A percentile compares a stretch with the other conserved stretches of the same genome.
phyloP scores from a whole-genome alignment of 2,797 vertebrate genomes.

The Selene dorsalis region DNA sequence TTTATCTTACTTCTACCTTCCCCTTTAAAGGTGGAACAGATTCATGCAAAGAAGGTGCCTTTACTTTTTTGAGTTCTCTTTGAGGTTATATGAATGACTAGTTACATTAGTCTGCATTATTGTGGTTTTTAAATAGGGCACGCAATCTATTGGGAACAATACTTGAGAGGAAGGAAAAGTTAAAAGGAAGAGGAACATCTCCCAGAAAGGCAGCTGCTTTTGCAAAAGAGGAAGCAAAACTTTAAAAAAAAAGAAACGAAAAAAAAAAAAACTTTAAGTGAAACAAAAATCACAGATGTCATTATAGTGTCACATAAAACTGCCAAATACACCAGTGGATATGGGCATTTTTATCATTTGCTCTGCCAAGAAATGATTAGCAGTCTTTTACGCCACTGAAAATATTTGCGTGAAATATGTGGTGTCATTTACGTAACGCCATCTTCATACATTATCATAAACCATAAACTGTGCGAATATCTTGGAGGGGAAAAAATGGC shows the following conservation, averaged over 20 bases:
- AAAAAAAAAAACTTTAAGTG: constrained; percentile 32
- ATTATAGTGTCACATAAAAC: constrained; percentile 55
- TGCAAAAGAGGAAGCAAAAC: constrained; percentile 38
- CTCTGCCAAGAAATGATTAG: constrained; percentile 57
- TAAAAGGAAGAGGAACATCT: constrained; percentile 59
- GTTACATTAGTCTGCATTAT: constrained; percentile 66
- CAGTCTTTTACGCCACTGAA: constrained; percentile 49
- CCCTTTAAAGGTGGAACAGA: constrained; percentile 40
- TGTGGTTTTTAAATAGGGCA: constrained; percentile 70
- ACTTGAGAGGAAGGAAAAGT: constrained; percentile 50
- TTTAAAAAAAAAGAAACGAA: constrained; percentile 23
- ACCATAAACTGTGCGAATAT: constrained; percentile 53
- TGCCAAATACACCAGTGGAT: constrained; percentile 48
- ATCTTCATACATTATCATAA: constrained; percentile 68
- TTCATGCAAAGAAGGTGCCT: constrained; percentile 25
- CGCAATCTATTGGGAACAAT: constrained; percentile 60
- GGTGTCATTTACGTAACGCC: constrained; percentile 55
- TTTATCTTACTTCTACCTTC: constrained; percentile 42
- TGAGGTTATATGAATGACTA: constrained; percentile 50
- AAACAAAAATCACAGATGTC: constrained; percentile 58
- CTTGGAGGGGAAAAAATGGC: constrained; percentile 42
- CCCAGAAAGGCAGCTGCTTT: constrained; percentile 48
- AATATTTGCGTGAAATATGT: constrained; percentile 62
- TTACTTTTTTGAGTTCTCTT: constrained; percentile 50
- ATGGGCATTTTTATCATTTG: constrained; percentile 48